These are phyloP conservation scores for Dorcus hopei DNA, from an alignment of 2,888 invertebrate species.

Conservation along the genomic window DNA sequence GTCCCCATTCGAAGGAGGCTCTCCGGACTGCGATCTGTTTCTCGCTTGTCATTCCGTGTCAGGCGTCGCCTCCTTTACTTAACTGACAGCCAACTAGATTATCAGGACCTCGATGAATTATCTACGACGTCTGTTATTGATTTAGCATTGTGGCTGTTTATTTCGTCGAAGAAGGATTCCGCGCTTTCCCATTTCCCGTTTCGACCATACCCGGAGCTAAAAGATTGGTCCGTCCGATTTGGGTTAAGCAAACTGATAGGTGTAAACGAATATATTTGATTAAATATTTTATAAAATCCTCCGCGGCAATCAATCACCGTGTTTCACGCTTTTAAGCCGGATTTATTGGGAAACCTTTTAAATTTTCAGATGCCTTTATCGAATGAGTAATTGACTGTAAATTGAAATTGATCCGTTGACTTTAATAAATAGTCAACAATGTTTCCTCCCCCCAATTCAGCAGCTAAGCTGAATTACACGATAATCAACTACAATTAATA, in stretches of 20 bases:
- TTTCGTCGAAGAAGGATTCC: not conserved
- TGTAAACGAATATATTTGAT: conserved; percentile 1
- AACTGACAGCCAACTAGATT: not conserved
- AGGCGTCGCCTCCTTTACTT: not conserved
- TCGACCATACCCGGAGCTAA: not conserved
- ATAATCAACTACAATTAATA: too few relatives aligned
- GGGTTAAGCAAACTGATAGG: not conserved
- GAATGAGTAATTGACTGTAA: too few relatives aligned
- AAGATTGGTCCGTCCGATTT: not conserved
- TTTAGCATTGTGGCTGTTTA: not conserved
- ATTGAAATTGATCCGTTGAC: too few relatives aligned
- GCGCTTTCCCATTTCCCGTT: not conserved
- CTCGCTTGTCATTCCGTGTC: conserved; percentile 1
- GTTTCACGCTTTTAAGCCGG: not conserved
- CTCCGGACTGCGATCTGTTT: not conserved
- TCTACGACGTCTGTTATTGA: not conserved
- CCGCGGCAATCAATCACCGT: not conserved
- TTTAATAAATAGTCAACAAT: too few relatives aligned
- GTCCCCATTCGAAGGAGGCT: not conserved
- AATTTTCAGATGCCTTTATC: too few relatives aligned
- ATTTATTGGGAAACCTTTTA: too few relatives aligned
- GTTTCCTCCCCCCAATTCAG: too few relatives aligned
- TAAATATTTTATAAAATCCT: not conserved
- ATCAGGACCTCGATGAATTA: not conserved
- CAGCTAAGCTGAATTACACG: too few relatives aligned